Evolutionary conservation across 2,113 vertebrate genomes (phyloP).

Genomic region (Pycnonotus jocosus): DNA sequence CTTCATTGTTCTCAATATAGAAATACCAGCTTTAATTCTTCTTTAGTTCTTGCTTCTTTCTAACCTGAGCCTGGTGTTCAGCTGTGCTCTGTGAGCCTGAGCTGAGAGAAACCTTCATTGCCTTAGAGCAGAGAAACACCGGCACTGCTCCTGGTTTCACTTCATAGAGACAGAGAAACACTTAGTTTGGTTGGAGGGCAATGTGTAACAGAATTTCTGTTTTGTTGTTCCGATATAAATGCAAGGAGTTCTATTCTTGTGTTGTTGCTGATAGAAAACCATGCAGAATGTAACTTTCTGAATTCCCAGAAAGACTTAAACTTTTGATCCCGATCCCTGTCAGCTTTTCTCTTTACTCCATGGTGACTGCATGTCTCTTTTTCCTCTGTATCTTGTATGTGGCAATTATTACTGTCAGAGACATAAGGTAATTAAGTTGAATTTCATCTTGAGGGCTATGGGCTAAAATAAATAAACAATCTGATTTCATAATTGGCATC

Average conservation of each 20-base stretch:
- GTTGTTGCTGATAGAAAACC: neutral
- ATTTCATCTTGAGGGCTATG: neutral
- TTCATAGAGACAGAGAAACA: neutral
- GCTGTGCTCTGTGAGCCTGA: neutral
- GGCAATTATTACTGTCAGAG: neutral
- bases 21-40: neutral
- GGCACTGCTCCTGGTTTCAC: neutral
- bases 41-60: neutral
- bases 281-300: neutral
- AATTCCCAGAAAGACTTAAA: neutral
- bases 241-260: neutral
- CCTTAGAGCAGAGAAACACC: neutral
- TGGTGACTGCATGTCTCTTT: neutral
- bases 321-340: neutral
- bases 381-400: neutral
- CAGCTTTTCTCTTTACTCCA: neutral
- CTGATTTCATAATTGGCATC: neutral
- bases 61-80: neutral
- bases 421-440: neutral
- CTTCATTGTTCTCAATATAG: neutral
- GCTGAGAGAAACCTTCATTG: neutral
- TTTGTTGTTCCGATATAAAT: neutral
- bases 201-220: neutral
- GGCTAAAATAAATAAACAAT: neutral
- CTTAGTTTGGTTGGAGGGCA: neutral